Evolutionary conservation across 2,797 vertebrate genomes (phyloP).

Genomic region (Allobates femoralis): DNA sequence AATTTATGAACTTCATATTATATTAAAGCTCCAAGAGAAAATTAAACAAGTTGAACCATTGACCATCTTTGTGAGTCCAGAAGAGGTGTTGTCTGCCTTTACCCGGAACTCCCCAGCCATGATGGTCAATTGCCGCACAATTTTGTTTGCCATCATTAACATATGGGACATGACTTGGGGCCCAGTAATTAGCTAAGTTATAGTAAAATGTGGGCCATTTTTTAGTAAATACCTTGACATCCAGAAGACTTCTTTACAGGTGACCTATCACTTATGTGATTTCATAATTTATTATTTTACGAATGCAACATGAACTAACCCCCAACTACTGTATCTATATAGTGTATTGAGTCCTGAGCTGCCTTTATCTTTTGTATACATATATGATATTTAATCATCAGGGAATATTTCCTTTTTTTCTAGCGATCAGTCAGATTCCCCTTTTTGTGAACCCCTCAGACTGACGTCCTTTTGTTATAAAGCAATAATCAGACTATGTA

Average conservation of each 20-base stretch:
- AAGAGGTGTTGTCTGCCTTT: no score
- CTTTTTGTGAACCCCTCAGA: neutral
- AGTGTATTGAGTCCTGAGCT: conserved; percentile 13
- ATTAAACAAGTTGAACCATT: neutral
- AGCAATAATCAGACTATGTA: conserved; percentile 46
- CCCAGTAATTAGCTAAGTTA: no score
- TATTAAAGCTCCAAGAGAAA: neutral
- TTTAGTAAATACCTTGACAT: no score
- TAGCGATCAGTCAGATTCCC: conserved; percentile 15
- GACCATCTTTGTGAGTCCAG: neutral
- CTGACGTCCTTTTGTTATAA: conserved; percentile 11
- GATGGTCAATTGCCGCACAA: no score
- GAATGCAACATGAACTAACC: neutral
- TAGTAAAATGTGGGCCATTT: neutral
- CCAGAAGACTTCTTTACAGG: neutral
- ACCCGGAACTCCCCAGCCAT: no score
- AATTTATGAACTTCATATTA: neutral
- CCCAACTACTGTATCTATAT: neutral
- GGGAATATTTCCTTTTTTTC: neutral
- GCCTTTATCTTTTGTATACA: conserved; percentile 14
- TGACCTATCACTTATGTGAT: neutral
- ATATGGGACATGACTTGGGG: neutral
- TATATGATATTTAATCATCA: neutral
- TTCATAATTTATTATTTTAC: neutral
- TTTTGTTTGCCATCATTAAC: neutral